Evolutionary conservation across 2,113 vertebrate species (phyloP).

Genomic region (Anolis carolinensis): DNA sequence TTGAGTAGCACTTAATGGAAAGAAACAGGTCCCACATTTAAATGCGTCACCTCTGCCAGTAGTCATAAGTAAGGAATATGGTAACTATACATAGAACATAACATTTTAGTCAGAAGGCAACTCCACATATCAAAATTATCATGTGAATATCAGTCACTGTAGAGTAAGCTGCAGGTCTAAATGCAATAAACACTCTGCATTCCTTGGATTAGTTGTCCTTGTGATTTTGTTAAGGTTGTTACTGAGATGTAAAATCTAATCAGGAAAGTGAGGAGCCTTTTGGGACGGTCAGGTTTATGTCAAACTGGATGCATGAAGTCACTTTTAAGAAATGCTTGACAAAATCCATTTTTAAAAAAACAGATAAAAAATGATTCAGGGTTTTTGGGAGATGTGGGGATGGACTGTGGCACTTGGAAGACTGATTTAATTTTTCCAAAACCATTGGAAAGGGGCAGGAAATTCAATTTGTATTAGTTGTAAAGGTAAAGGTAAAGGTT

Average conservation of each 20-base stretch:
- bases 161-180: background rate
- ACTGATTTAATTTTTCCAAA: background rate
- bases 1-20: slow-evolving; percentile 48
- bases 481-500: no score
- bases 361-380: background rate
- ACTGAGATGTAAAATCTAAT: background rate
- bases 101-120: background rate
- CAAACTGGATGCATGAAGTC: background rate
- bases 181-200: background rate
- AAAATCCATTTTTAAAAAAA: background rate
- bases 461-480: background rate
- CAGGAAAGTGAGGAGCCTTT: background rate
- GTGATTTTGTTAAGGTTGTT: background rate
- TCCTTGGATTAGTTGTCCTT: background rate
- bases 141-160: background rate
- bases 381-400: background rate
- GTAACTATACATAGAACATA: slow-evolving; percentile 17
- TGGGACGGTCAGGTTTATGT: background rate
- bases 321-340: background rate
- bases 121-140: background rate
- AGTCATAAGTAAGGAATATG: slow-evolving; percentile 30
- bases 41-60: background rate
- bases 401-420: background rate
- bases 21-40: slow-evolving; percentile 18
- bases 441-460: background rate